These are phyloP conservation scores for Dissostichus mawsoni DNA, from an alignment of 2,113 vertebrate genomes.

Conservation along the genomic window DNA sequence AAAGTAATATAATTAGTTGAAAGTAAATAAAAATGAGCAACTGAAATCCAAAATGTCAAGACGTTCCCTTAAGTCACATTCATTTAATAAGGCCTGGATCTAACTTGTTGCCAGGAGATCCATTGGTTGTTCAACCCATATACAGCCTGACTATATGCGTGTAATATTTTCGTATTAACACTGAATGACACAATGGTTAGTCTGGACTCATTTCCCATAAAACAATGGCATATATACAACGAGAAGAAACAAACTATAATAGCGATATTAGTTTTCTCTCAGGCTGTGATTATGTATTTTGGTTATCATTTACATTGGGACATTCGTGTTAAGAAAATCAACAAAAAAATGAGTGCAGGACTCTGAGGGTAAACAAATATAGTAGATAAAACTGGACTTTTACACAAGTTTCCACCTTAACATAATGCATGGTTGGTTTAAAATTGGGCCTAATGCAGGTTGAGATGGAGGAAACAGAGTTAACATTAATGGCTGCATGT, in stretches of 20 bases:
- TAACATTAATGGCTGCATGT: neutral
- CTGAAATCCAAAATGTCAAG: conserved; percentile 7
- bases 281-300: conserved; percentile 11
- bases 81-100: neutral
- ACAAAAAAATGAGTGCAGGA: too few species aligned
- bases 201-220: conserved; percentile 34
- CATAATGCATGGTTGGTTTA: neutral
- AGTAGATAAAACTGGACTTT: too few species aligned
- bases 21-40: neutral
- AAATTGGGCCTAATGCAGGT: neutral
- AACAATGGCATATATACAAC: conserved; percentile 27
- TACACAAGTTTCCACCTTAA: too few species aligned
- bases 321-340: neutral
- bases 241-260: neutral
- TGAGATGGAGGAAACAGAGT: conserved; percentile 10
- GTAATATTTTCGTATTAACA: conserved; percentile 63
- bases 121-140: conserved; percentile 8
- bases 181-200: conserved; percentile 60
- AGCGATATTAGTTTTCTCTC: neutral
- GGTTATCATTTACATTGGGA: neutral
- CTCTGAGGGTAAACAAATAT: too few species aligned
- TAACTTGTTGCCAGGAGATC: conserved; percentile 39
- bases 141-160: neutral
- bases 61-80: conserved; percentile 17
- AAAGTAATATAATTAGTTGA: neutral